These are phyloP conservation scores for Drosophila arawakana DNA, from an alignment of 1,140 invertebrate species.

Conservation along the genomic window DNA sequence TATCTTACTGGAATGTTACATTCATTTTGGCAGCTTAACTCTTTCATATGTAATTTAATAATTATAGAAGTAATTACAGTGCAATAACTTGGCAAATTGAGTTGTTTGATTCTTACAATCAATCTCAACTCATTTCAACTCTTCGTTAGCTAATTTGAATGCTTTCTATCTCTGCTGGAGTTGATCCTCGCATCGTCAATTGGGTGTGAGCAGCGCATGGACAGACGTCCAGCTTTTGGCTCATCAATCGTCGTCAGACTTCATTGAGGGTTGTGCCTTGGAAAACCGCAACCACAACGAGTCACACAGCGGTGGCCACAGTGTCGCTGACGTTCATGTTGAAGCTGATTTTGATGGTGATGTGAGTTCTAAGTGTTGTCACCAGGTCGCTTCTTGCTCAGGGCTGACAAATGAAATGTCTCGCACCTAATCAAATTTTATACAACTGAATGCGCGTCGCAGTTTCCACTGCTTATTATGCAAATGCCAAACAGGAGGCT, in stretches of 20 bases:
- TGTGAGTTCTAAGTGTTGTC: slow-evolving; percentile 21
- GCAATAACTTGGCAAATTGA: slow-evolving; percentile 7
- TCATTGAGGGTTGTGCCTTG: slow-evolving; percentile 47
- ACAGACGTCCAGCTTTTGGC: slow-evolving; percentile 50
- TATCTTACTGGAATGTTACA: too few relatives aligned
- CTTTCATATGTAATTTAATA: not conserved
- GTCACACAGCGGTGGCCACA: slow-evolving; percentile 35
- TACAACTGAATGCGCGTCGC: slow-evolving; percentile 73
- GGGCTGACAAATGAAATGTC: slow-evolving; percentile 72
- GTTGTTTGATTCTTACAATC: slow-evolving; percentile 5
- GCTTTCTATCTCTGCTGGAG: too few relatives aligned
- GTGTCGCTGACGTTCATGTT: slow-evolving; percentile 19
- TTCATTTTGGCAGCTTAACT: too few relatives aligned
- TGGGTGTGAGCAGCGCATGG: slow-evolving; percentile 47
- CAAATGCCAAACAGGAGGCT: slow-evolving; percentile 44
- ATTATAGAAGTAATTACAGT: slow-evolving; percentile 8
- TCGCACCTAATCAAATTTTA: slow-evolving; percentile 81
- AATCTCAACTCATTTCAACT: slow-evolving; percentile 13
- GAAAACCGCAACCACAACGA: slow-evolving; percentile 38
- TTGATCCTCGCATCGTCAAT: slow-evolving; percentile 43
- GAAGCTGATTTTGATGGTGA: slow-evolving; percentile 10
- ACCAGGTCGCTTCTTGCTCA: slow-evolving; percentile 47
- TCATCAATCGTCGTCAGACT: slow-evolving; percentile 47
- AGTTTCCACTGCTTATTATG: slow-evolving; percentile 55
- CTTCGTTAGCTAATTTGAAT: slow-evolving; percentile 8